Base-by-base conservation (phyloP, 2,797 vertebrate species). In the Echiichthys vipera region DNA sequence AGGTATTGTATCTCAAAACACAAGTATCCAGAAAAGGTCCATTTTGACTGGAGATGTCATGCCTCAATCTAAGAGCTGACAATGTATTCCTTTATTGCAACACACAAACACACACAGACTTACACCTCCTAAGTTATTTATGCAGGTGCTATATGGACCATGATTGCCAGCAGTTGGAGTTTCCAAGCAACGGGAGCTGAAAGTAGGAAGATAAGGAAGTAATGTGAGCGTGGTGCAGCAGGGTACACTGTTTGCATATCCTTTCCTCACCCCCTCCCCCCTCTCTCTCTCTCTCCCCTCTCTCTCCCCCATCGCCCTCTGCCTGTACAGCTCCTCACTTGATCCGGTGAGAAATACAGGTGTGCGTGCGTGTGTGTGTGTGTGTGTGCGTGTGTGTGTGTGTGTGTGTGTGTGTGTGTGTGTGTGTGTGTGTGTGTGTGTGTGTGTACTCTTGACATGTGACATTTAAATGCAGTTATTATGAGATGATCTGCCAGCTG, bases 181-280 rank as follows among this genome's bases (percentile, higher is more conserved):
- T 87, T 87, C 92, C 74, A 67, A 74, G 90, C 89, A 89, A 91
- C 92, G n/a, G 6, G 9, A 22, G 51, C 42, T 82, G 71, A 84
- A 43, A 72, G 64, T 77, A 51, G 47, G 70, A 65, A 65, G 78
- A 84, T 72, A 73, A 68, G 51, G 39, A 45, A 42, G 54, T 61
- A 32, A 65, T 69, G 74, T 66, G 74, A 36, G 43, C 34, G 8
- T 18, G 55, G 20, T 81, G 71, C 54, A 64, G 50, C 57, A 71
- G 69, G 65, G 50, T 36, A 14, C 65, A 54, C 24, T 85, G 83
- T 89, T 83, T 85, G 84, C 73, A 74, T 73, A 68, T 62, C 46
- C 7, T 2, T 34, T 30, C 39, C 37, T 45, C 56, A 4, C 3
- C 20, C 53, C 34, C n/a, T 4, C 20, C 36, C 15, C 20, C 9